Evolutionary conservation across 2,888 invertebrate species (phyloP).

Genomic region (Sturmia bella): DNA sequence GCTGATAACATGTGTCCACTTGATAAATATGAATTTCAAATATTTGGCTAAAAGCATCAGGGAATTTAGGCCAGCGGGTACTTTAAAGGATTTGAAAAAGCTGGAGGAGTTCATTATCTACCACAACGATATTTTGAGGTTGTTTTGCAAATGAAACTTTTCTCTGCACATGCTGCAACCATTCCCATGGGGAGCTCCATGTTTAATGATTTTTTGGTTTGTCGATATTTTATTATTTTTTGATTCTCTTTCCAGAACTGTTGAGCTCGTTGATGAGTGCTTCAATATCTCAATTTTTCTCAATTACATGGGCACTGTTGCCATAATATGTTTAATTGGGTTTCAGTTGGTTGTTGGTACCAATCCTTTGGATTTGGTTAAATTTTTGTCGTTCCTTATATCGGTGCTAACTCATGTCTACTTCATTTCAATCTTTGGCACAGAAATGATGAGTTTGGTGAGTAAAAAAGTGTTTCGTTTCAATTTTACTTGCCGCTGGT

Average conservation of each 20-base stretch:
- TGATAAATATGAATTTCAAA: constrained; percentile 72
- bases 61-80: constrained; percentile 68
- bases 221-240: background rate
- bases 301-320: constrained; percentile 70
- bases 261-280: constrained; percentile 62
- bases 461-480: background rate
- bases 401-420: constrained; percentile 70
- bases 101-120: constrained; percentile 63
- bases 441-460: constrained; percentile 70
- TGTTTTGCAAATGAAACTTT: constrained; percentile 10
- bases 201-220: no score
- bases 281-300: constrained; percentile 70
- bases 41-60: constrained; percentile 66
- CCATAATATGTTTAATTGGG: constrained; percentile 71
- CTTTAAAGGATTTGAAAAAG: constrained; percentile 60
- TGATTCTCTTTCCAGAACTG: constrained; percentile 57
- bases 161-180: no score
- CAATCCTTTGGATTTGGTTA: constrained; percentile 66
- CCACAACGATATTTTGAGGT: constrained; percentile 71
- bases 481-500: no score
- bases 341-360: constrained; percentile 71
- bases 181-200: no score
- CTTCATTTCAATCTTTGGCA: constrained; percentile 71
- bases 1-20: constrained; percentile 65
- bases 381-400: constrained; percentile 71